These are phyloP conservation scores for Leptoclinus maculatus DNA, from an alignment of 2,797 vertebrate genomes.

Conservation along the genomic window DNA sequence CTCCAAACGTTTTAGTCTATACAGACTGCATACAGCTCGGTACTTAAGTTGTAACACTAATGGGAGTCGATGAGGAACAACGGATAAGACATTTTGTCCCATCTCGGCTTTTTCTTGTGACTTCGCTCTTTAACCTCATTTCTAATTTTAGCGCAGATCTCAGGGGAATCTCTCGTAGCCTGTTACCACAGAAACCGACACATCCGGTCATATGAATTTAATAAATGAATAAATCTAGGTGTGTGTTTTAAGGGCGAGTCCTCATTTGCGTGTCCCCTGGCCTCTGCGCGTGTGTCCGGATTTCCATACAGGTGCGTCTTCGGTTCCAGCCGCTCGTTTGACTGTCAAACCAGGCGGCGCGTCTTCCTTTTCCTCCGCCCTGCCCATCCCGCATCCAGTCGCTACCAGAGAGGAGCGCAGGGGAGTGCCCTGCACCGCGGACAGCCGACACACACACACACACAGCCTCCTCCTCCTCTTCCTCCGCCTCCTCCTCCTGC, in stretches of 20 bases:
- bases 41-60: background rate
- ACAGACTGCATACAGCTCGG: background rate
- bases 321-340: constrained; percentile 50
- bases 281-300: constrained; percentile 53
- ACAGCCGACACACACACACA: constrained; percentile 33
- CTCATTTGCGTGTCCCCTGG: constrained; percentile 36
- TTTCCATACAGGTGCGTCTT: constrained; percentile 71
- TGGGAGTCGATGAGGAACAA: background rate
- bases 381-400: constrained; percentile 69
- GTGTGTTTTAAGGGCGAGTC: background rate
- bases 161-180: background rate
- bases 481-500: constrained; percentile 10
- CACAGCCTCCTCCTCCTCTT: constrained; percentile 11
- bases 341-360: constrained; percentile 61
- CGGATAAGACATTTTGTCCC: background rate
- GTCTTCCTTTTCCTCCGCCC: constrained; percentile 36
- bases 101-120: background rate
- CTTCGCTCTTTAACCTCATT: background rate
- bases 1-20: background rate
- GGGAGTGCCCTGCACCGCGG: constrained; percentile 60
- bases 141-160: background rate
- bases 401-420: constrained; percentile 60
- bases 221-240: constrained; percentile 2
- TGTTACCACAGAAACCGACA: background rate
- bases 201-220: constrained; percentile 8